phyloP scores from a whole-genome alignment of 2,797 vertebrate species.

The Mionectes olivaceus region DNA sequence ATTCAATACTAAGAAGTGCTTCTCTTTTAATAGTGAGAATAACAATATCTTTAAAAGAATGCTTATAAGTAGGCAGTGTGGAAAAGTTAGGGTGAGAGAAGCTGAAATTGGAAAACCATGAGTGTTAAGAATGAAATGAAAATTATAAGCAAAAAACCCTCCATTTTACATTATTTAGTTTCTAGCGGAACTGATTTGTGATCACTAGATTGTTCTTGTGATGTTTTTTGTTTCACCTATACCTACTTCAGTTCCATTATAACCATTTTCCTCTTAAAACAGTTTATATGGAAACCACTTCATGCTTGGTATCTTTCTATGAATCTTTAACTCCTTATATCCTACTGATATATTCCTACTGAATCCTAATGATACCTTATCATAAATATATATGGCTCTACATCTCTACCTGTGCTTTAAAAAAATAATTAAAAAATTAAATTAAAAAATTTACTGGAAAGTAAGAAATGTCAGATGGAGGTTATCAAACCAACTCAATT shows the following conservation, averaged over 20 bases:
- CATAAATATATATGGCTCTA: not conserved
- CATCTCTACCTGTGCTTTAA: rapidly evolving
- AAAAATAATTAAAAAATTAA: not conserved
- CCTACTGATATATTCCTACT: too few relatives aligned
- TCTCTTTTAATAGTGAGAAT: slow-evolving; percentile 3
- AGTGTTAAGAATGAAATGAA: not conserved
- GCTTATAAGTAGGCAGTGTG: not conserved
- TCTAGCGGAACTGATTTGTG: not conserved
- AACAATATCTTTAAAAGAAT: not conserved
- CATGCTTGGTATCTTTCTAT: not conserved
- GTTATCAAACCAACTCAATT: rapidly evolving
- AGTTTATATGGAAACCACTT: not conserved
- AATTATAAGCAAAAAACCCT: not conserved
- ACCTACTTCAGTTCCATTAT: not conserved
- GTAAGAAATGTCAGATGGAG: rapidly evolving
- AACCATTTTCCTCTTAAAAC: not conserved
- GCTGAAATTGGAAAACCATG: not conserved
- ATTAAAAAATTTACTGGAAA: not conserved
- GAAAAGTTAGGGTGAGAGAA: not conserved
- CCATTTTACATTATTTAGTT: not conserved
- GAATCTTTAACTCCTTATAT: not conserved
- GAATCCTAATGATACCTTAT: not conserved
- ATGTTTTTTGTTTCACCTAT: not conserved
- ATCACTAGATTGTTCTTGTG: not conserved
- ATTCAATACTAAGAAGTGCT: not conserved